These are phyloP conservation scores for Poeciliopsis prolifica DNA, from an alignment of 2,113 vertebrate species.

Conservation along the genomic window DNA sequence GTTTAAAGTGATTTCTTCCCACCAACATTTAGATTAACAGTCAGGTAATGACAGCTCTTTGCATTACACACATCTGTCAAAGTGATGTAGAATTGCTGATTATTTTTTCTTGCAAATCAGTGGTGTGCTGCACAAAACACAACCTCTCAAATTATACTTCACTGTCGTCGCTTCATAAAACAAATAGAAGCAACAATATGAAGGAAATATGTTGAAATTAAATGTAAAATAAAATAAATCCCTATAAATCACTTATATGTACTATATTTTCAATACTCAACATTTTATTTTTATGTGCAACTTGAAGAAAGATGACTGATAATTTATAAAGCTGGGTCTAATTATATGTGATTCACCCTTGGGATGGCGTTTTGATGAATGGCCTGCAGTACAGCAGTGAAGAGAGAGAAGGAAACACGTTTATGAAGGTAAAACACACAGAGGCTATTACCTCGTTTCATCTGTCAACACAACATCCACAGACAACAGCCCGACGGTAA, in stretches of 20 bases:
- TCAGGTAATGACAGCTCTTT: slow-evolving; percentile 7
- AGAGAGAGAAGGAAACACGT: neutral
- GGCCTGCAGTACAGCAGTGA: neutral
- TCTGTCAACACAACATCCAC: neutral
- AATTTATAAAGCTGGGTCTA: neutral
- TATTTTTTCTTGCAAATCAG: slow-evolving; percentile 9
- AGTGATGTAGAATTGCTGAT: neutral
- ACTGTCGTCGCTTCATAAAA: neutral
- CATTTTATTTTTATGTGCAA: neutral
- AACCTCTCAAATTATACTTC: neutral
- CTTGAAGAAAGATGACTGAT: neutral
- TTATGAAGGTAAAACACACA: neutral
- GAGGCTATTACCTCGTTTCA: neutral
- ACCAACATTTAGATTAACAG: neutral
- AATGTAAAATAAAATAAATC: neutral
- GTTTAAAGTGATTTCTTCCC: neutral
- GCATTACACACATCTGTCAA: neutral
- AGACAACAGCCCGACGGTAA: neutral
- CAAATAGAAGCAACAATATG: neutral
- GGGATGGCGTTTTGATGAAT: slow-evolving; percentile 6
- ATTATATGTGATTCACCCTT: slow-evolving; percentile 8
- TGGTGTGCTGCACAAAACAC: slow-evolving; percentile 2
- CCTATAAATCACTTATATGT: neutral
- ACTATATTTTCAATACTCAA: neutral
- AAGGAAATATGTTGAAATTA: neutral